Percentiles rank a stretch among this genome's conserved stretches.
Conservation (phyloP, 2,797 vertebrate genomes). For the Takifugu ocellatus region DNA sequence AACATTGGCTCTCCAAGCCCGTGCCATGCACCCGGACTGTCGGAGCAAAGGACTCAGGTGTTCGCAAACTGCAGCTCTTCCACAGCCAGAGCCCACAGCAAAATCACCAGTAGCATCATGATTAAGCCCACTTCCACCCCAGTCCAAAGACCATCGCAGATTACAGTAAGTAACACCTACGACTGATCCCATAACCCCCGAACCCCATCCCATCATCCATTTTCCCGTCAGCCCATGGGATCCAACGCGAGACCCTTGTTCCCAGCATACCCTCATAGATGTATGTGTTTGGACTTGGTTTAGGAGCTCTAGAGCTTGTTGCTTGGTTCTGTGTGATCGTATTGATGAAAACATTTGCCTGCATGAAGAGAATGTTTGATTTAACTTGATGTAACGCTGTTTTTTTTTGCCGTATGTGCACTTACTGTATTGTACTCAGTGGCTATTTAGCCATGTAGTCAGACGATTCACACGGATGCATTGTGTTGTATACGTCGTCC, state of each 20-base stretch:
- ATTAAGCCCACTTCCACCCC: slow-evolving; percentile 92
- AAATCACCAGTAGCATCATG: slow-evolving; percentile 97
- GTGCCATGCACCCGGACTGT: slow-evolving; percentile 70
- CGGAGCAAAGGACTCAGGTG: slow-evolving; percentile 85
- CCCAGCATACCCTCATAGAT: slow-evolving; percentile 52
- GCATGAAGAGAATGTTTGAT: slow-evolving; percentile 76
- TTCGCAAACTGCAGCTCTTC: slow-evolving; percentile 79
- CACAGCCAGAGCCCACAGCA: slow-evolving; percentile 83
- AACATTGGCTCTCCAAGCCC: slow-evolving; percentile 78
- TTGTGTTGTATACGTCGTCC: slow-evolving; percentile 84
- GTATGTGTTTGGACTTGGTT: slow-evolving; percentile 55
- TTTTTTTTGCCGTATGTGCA: slow-evolving; percentile 85
- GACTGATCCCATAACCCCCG: slow-evolving; percentile 77
- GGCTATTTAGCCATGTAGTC: slow-evolving; percentile 80
- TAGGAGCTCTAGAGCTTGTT: slow-evolving; percentile 54
- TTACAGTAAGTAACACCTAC: slow-evolving; percentile 98
- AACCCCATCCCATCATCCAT: slow-evolving; percentile 55
- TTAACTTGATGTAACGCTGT: slow-evolving; percentile 38
- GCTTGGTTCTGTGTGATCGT: slow-evolving; percentile 75
- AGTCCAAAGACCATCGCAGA: slow-evolving; percentile 91
- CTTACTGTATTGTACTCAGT: slow-evolving; percentile 88
- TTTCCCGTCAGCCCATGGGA: slow-evolving; percentile 56
- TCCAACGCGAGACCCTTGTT: slow-evolving; percentile 37
- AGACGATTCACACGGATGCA: slow-evolving; percentile 87
- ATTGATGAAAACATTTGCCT: slow-evolving; percentile 67